Evolutionary conservation across 2,797 vertebrate genomes (phyloP).

Genomic region (Lateolabrax maculatus): DNA sequence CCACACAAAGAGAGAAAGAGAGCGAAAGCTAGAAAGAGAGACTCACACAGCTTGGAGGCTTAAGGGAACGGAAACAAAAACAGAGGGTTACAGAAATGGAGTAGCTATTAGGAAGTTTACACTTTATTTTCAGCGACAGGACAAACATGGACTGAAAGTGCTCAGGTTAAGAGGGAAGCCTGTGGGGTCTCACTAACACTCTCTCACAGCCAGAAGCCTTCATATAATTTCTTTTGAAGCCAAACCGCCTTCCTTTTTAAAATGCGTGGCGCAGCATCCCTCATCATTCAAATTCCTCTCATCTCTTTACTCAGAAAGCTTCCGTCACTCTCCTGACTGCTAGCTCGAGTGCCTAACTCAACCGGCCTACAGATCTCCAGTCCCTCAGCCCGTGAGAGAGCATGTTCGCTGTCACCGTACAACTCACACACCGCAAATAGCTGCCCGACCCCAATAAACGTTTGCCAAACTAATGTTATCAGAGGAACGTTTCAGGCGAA

Average conservation of each 20-base stretch:
- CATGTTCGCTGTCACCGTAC: not conserved
- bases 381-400: too few relatives aligned
- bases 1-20: too few relatives aligned
- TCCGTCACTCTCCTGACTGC: not conserved
- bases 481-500: not conserved
- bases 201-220: not conserved
- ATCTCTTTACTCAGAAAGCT: not conserved
- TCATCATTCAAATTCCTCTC: not conserved
- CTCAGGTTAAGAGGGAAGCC: too few relatives aligned
- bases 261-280: not conserved
- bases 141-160: too few relatives aligned
- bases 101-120: too few relatives aligned
- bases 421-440: not conserved
- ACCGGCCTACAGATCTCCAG: not conserved
- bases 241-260: not conserved
- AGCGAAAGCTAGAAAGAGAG: too few relatives aligned
- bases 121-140: too few relatives aligned
- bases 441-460: not conserved
- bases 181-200: not conserved
- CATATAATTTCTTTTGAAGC: not conserved
- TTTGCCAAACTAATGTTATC: not conserved
- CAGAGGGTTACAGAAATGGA: too few relatives aligned
- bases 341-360: too few relatives aligned
- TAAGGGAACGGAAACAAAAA: too few relatives aligned
- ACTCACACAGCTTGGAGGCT: too few relatives aligned